Conservation (phyloP, 2,113 vertebrate species). For the Stercorarius parasiticus region DNA sequence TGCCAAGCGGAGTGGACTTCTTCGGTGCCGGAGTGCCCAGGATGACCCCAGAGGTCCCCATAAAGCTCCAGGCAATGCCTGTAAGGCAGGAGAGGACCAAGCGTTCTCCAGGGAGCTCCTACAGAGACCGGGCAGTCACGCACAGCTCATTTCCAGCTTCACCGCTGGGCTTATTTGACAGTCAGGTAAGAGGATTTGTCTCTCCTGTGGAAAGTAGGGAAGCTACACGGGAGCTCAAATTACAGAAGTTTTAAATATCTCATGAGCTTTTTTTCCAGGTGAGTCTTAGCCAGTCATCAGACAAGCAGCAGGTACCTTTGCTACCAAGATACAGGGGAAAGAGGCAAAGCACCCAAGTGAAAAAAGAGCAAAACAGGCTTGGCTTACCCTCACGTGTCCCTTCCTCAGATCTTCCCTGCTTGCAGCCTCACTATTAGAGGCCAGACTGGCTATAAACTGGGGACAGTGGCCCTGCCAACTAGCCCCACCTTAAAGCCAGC, state of each 20-base stretch:
- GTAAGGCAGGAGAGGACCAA: neutral
- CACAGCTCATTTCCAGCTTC: neutral
- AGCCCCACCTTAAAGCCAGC: neutral
- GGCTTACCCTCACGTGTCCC: accelerated
- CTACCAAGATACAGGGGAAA: neutral
- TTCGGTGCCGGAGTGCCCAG: accelerated
- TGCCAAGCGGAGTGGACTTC: neutral
- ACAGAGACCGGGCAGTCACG: accelerated
- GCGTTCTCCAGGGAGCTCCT: accelerated
- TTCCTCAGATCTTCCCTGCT: neutral
- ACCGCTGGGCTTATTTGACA: neutral
- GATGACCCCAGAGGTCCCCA: neutral
- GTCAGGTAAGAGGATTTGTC: slow-evolving; percentile 2
- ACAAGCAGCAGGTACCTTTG: neutral
- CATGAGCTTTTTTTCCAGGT: neutral
- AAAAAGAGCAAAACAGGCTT: neutral
- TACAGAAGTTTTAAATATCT: neutral
- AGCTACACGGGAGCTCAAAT: neutral
- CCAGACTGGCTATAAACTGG: neutral
- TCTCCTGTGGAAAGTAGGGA: neutral
- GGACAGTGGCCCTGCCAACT: neutral
- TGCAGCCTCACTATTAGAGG: neutral
- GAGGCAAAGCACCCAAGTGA: neutral
- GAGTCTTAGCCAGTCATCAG: neutral
- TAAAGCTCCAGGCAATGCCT: neutral